Evolutionary conservation across 2,888 invertebrate genomes (phyloP).

Genomic region (Hemithea aestivaria): DNA sequence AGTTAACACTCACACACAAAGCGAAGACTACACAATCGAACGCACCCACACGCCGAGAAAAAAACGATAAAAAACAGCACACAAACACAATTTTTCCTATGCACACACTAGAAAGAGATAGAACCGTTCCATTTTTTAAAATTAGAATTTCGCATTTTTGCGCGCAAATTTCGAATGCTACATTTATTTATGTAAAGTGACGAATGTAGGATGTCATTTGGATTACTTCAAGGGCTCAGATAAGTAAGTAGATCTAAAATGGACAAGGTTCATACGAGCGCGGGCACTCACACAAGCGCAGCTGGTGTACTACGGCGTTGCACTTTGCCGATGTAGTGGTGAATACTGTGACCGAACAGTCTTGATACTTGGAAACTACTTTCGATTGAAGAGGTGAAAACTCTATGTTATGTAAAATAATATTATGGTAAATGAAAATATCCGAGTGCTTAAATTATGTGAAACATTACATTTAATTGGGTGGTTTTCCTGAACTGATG

Average conservation of each 20-base stretch:
- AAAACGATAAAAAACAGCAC: slow-evolving; percentile 76
- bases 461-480: background rate
- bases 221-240: slow-evolving; percentile 55
- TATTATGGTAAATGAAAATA: no score
- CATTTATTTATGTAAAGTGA: slow-evolving; percentile 25
- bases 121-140: slow-evolving; percentile 39
- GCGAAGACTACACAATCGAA: slow-evolving; percentile 62
- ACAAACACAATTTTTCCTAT: slow-evolving; percentile 47
- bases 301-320: slow-evolving; percentile 51
- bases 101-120: slow-evolving; percentile 39
- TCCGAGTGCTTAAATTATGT: no score
- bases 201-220: slow-evolving; percentile 42
- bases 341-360: slow-evolving; percentile 40
- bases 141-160: slow-evolving; percentile 22
- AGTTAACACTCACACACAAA: slow-evolving; percentile 40
- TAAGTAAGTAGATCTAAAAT: slow-evolving; percentile 66
- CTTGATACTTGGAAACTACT: slow-evolving; percentile 40
- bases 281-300: slow-evolving; percentile 54
- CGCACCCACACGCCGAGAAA: slow-evolving; percentile 74
- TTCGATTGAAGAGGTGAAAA: slow-evolving; percentile 24
- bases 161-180: slow-evolving; percentile 19
- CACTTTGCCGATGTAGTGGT: slow-evolving; percentile 58
- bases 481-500: slow-evolving; percentile 1
- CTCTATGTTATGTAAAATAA: slow-evolving; percentile 11
- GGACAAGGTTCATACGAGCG: slow-evolving; percentile 68